Evolutionary conservation across 2,797 vertebrate species (phyloP), one percentile per base, ranked within the genome.

Genomic region (Bovichtus diacanthus): DNA sequence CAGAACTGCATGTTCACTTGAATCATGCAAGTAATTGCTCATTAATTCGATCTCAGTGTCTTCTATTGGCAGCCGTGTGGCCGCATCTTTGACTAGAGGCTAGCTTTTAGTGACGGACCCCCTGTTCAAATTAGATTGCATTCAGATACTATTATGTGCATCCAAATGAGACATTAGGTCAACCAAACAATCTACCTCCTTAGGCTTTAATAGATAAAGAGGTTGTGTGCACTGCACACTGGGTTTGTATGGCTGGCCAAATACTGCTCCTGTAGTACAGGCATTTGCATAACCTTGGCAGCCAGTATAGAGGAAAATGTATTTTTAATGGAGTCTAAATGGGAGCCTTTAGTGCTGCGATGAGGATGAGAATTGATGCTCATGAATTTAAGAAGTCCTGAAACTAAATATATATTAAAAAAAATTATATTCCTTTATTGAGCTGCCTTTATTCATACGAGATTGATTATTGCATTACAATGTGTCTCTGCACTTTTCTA

Each of bases 321-420:
- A 78, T 90, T 89, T 92, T 93, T 91, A 94, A 94, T 91, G 81
- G 89, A 84, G 77, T 86, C 77, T 89, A 91, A 93, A 91, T 90
- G 86, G 74, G 49, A 82, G 76, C 77, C 76, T 90, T 90, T 83
- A 91, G 87, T 53, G 36, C 70, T 60, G 31, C 12, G 29, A 84
- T 27, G 50, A 89, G 68, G 73, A 90, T 70, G 43, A 75, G 64
- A 88, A 88, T 70, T 87, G 71, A 91, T 80, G 81, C 81, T 73
- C 53, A 70, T 84, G 70, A 86, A 88, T 89, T 84, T 70, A 83
- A 79, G 63, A 70, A 85, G 74, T 66, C 64, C 29, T 72, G 72
- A 85, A 84, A 88, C 92, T 67, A 78, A 87, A 90, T 85, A 73
- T 78, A n/a, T n/a, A n/a, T n/a, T n/a, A n/a, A n/a, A n/a, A n/a